Conservation (phyloP, 2,888 invertebrate genomes). For the Trypoxylon attenuatum region DNA sequence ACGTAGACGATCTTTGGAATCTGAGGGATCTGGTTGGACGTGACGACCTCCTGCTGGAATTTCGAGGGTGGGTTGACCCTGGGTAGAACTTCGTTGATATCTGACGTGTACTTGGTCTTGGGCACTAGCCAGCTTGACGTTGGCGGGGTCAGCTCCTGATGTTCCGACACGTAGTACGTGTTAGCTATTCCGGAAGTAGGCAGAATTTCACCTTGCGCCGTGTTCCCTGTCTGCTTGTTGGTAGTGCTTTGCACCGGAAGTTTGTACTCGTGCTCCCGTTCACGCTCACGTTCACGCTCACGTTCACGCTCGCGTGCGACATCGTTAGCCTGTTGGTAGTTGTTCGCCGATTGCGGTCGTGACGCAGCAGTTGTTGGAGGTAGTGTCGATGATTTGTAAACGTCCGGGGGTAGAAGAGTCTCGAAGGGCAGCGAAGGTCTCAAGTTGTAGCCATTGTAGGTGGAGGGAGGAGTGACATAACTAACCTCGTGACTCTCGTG, state of each 20-base stretch:
- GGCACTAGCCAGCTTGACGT: slow-evolving; percentile 49
- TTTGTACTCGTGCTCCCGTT: slow-evolving; percentile 43
- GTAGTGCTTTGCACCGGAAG: slow-evolving; percentile 2
- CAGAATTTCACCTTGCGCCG: slow-evolving; percentile 6
- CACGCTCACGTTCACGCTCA: too few relatives aligned
- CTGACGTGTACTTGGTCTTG: slow-evolving; percentile 59
- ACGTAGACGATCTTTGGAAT: slow-evolving; percentile 58
- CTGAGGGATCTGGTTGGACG: slow-evolving; percentile 48
- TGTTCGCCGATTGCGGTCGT: slow-evolving; percentile 32
- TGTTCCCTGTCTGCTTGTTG: slow-evolving; percentile 30
- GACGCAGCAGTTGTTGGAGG: slow-evolving; percentile 39
- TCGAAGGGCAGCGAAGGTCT: slow-evolving; percentile 65
- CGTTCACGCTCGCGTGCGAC: slow-evolving; percentile 16
- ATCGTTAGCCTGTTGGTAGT: slow-evolving; percentile 45
- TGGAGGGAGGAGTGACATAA: slow-evolving; percentile 63
- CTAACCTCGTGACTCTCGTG: slow-evolving; percentile 71
- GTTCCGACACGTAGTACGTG: slow-evolving; percentile 62
- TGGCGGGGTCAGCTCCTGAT: slow-evolving; percentile 56
- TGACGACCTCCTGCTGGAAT: slow-evolving; percentile 55
- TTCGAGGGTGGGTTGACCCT: slow-evolving; percentile 63
- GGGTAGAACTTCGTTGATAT: slow-evolving; percentile 69
- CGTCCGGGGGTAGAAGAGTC: slow-evolving; percentile 55
- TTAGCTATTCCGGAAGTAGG: slow-evolving; percentile 34
- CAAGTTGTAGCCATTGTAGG: slow-evolving; percentile 57
- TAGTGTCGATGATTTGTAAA: slow-evolving; percentile 43